Conservation (phyloP, 1,140 invertebrate species). For the Heliconius congener region DNA sequence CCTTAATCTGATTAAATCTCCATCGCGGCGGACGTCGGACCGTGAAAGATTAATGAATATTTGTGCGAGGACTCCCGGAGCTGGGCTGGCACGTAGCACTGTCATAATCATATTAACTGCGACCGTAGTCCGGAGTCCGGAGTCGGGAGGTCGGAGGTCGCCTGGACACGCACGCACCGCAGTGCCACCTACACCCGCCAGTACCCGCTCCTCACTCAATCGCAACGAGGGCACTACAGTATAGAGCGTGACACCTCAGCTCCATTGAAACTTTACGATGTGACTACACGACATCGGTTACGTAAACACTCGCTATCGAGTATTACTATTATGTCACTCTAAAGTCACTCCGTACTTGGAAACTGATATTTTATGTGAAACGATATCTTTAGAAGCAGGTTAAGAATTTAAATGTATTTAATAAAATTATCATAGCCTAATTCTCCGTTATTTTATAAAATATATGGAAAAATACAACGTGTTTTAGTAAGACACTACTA, state of each 20-base stretch:
- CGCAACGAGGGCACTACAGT: conserved; percentile 38
- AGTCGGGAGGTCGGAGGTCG: conserved; percentile 45
- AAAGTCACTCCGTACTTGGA: not conserved
- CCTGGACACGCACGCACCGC: conserved; percentile 65
- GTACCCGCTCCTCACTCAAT: conserved; percentile 22
- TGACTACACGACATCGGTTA: conserved; percentile 43
- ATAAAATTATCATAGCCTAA: too few relatives aligned
- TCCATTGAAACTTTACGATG: conserved; percentile 49
- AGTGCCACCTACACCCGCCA: conserved; percentile 1
- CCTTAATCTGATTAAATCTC: conserved; percentile 82
- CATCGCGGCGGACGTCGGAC: conserved; percentile 78
- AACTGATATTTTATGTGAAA: not conserved
- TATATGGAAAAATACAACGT: too few relatives aligned
- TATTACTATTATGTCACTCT: conserved; percentile 11
- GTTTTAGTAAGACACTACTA: not conserved
- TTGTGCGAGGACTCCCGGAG: conserved; percentile 77
- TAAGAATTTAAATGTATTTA: not conserved
- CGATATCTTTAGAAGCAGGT: not conserved
- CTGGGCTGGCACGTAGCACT: conserved; percentile 74
- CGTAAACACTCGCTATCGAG: conserved; percentile 23
- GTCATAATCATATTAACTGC: conserved; percentile 80
- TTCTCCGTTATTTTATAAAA: too few relatives aligned
- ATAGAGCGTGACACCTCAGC: conserved; percentile 44
- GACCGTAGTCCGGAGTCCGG: conserved; percentile 46
- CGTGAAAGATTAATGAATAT: conserved; percentile 82